These are phyloP conservation scores for Clarias fuscus DNA, from an alignment of 2,797 vertebrate species.

Conservation along the genomic window DNA sequence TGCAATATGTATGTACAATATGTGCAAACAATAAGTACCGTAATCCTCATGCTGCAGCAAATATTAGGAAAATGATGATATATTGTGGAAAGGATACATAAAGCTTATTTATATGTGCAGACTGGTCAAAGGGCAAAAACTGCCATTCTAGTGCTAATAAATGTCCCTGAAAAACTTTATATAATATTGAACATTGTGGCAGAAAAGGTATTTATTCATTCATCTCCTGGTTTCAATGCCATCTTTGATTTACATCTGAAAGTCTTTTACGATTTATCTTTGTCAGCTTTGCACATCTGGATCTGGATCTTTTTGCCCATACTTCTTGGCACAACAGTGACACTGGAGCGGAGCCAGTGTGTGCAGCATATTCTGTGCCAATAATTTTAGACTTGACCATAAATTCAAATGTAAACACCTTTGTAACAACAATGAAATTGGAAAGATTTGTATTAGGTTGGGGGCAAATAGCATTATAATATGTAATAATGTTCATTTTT, in stretches of 20 bases:
- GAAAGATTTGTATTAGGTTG: background rate
- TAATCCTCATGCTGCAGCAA: background rate
- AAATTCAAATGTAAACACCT: background rate
- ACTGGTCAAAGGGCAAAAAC: background rate
- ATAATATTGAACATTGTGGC: background rate
- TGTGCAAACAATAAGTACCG: too few species aligned
- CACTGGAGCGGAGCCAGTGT: background rate
- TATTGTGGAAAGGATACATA: background rate
- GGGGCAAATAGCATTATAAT: background rate
- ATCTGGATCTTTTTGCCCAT: background rate
- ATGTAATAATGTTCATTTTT: background rate
- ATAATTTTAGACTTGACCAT: background rate
- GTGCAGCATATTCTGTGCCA: background rate
- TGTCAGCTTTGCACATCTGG: slow-evolving; percentile 21
- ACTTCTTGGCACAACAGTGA: background rate
- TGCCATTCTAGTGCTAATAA: background rate
- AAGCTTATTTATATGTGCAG: background rate
- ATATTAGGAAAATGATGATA: background rate
- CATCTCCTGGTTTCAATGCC: too few species aligned
- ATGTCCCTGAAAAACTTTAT: background rate
- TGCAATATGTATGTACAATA: background rate
- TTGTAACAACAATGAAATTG: background rate
- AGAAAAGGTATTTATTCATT: background rate
- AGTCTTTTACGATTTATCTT: background rate
- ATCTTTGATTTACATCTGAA: background rate